Percentiles rank a stretch among this genome's conserved stretches.
Conservation (phyloP, 23 tunicate species). For the Styela plicata region DNA sequence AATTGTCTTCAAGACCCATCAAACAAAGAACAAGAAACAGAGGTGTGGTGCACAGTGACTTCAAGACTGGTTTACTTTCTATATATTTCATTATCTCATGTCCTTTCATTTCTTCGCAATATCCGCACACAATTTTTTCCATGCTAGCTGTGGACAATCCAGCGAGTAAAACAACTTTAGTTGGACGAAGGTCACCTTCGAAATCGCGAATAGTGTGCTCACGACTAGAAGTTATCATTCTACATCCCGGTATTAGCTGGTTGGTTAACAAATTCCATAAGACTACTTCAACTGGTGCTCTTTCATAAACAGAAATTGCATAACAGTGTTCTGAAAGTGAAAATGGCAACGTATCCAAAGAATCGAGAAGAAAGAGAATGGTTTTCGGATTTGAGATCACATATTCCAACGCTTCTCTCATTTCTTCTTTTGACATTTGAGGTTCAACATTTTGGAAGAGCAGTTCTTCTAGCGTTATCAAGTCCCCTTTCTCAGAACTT, state of each 20-base stretch:
- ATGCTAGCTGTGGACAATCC: not conserved
- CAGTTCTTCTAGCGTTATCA: no score
- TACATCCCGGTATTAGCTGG: not conserved
- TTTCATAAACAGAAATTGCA: not conserved
- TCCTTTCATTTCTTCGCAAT: not conserved
- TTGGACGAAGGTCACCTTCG: not conserved
- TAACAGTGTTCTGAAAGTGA: not conserved
- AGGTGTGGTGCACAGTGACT: not conserved
- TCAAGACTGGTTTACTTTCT: not conserved
- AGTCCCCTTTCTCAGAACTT: no score
- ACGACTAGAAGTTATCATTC: conserved; percentile 4
- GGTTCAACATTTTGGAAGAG: no score
- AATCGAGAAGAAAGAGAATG: not conserved
- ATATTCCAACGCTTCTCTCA: no score
- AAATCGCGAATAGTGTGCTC: conserved; percentile 1
- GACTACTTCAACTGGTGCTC: not conserved
- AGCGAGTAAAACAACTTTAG: not conserved
- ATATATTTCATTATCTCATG: not conserved
- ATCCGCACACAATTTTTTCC: not conserved
- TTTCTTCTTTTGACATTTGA: no score
- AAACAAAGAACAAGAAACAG: not conserved
- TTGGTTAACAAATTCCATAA: conserved; percentile 1
- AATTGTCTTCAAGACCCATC: not conserved
- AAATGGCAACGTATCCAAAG: not conserved
- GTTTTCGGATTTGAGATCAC: not conserved